Percentiles rank a stretch among this genome's conserved stretches.
These are phyloP conservation scores for Sycophila texana DNA, from an alignment of 2,888 invertebrate genomes.

Conservation along the genomic window DNA sequence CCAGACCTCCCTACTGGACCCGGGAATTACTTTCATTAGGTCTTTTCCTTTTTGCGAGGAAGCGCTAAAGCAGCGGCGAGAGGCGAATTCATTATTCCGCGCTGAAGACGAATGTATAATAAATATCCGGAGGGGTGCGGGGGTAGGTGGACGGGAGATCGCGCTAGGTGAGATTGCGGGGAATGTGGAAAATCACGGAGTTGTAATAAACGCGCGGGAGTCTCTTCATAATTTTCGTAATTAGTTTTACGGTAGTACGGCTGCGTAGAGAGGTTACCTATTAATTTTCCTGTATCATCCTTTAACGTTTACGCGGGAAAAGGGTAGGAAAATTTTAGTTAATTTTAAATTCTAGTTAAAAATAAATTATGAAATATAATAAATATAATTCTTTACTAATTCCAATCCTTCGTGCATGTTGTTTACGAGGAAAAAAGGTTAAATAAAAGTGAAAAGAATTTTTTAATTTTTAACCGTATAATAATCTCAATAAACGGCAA, in stretches of 20 bases:
- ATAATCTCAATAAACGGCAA: no score
- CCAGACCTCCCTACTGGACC: background rate
- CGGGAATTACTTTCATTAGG: conserved; percentile 50
- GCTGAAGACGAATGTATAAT: conserved; percentile 27
- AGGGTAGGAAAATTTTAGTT: no score
- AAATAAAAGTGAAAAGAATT: no score
- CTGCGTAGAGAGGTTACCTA: no score
- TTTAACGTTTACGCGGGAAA: no score
- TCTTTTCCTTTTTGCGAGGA: conserved; percentile 37
- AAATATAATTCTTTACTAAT: no score
- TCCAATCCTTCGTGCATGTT: no score
- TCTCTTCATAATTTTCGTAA: conserved; percentile 10
- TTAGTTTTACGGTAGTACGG: background rate
- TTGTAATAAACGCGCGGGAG: conserved; percentile 29
- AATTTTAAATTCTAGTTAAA: no score
- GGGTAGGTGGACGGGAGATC: background rate
- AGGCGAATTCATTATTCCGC: conserved; percentile 43
- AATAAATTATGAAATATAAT: no score
- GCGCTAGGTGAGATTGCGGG: conserved; percentile 19
- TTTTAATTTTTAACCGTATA: no score
- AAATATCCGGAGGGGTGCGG: background rate
- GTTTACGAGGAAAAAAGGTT: no score
- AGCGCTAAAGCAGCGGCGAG: background rate
- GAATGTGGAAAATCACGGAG: conserved; percentile 46
- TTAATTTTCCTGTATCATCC: no score